These are phyloP conservation scores for Phyllostomus hastatus DNA, from an alignment of 2,113 vertebrate genomes.

Conservation along the genomic window DNA sequence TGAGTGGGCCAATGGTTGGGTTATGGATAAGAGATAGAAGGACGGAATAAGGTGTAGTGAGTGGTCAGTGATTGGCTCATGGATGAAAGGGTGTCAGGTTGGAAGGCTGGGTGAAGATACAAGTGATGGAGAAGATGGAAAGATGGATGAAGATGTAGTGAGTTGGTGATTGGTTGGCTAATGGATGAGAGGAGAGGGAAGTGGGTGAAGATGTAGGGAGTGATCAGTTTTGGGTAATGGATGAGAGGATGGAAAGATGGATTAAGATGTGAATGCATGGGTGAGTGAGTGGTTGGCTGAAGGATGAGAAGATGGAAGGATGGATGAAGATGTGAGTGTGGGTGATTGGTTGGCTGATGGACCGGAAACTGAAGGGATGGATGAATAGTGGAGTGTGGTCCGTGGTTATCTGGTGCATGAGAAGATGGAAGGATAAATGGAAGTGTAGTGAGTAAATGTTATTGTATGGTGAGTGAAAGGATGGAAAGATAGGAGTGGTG, in stretches of 20 bases:
- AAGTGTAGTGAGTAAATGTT: too few species aligned
- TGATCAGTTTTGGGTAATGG: neutral
- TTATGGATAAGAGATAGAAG: neutral
- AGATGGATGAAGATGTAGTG: neutral
- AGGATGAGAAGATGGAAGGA: neutral
- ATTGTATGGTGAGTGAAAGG: too few species aligned
- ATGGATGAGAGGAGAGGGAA: neutral
- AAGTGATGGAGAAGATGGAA: neutral
- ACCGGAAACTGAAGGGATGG: neutral
- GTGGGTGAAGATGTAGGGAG: neutral
- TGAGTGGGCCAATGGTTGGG: neutral
- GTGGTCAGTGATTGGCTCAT: neutral
- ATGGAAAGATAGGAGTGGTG: too few species aligned
- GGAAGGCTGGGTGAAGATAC: neutral
- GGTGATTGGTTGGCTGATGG: too few species aligned
- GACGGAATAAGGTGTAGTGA: neutral
- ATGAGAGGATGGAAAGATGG: neutral
- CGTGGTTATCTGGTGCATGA: too few species aligned
- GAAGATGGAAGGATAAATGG: too few species aligned
- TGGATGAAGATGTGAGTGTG: neutral
- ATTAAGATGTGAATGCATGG: neutral
- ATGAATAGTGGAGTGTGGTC: neutral
- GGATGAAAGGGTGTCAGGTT: neutral
- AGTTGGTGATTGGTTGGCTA: neutral
- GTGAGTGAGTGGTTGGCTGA: too few species aligned